phyloP scores from a whole-genome alignment of 2,797 vertebrate genomes.

The Pseudotriccus pelzelni region DNA sequence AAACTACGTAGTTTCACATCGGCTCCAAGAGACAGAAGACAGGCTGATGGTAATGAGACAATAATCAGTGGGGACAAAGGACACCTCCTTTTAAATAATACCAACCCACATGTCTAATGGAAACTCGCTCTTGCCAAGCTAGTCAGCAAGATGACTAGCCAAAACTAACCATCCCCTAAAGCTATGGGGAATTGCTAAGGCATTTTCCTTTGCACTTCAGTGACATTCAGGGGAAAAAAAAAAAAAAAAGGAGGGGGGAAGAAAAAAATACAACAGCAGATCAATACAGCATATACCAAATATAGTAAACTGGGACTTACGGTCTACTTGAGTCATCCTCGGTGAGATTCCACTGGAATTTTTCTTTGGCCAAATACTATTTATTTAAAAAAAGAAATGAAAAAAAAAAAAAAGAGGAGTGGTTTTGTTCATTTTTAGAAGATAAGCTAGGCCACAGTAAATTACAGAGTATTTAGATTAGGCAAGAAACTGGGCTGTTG shows the following conservation, averaged over 20 bases:
- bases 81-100: neutral
- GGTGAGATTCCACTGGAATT: neutral
- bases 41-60: neutral
- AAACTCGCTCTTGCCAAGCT: neutral
- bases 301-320: neutral
- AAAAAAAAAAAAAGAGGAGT: neutral
- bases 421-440: neutral
- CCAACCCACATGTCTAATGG: neutral
- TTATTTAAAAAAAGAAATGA: neutral
- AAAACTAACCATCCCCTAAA: neutral
- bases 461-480: neutral
- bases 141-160: neutral
- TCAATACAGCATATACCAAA: neutral
- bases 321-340: neutral
- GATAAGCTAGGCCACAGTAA: neutral
- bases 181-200: neutral
- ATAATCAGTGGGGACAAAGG: accelerated
- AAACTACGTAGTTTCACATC: accelerated
- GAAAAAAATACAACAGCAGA: neutral
- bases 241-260: too few species aligned
- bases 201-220: neutral
- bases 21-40: neutral
- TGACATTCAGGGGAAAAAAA: neutral
- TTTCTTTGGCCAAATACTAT: neutral
- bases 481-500: neutral